Percentiles rank a stretch among this genome's conserved stretches.
phyloP scores from a whole-genome alignment of 2,888 invertebrate genomes.

The Athetis lepigone region DNA sequence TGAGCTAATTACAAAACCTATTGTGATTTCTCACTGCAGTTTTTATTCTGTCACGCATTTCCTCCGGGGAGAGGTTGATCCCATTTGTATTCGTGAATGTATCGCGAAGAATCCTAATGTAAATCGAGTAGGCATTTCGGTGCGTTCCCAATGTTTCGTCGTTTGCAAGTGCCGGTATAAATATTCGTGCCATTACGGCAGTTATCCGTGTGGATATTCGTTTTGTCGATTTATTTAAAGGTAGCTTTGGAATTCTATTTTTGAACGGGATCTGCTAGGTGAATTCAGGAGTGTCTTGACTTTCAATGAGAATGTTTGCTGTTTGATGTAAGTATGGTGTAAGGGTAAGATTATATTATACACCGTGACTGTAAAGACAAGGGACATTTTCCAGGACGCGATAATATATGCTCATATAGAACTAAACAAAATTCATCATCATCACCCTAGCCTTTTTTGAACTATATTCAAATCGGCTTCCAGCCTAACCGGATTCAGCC shows the following conservation, averaged over 20 bases:
- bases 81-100: conserved; percentile 56
- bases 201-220: conserved; percentile 47
- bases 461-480: too few relatives aligned
- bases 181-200: conserved; percentile 44
- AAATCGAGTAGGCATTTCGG: conserved; percentile 52
- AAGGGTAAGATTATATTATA: too few relatives aligned
- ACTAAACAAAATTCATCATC: too few relatives aligned
- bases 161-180: conserved; percentile 48
- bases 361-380: too few relatives aligned
- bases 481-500: too few relatives aligned
- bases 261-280: conserved; percentile 17
- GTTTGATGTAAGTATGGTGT: too few relatives aligned
- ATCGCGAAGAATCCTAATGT: conserved; percentile 53
- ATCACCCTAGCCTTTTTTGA: too few relatives aligned
- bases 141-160: conserved; percentile 35
- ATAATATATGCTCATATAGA: too few relatives aligned
- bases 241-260: conserved; percentile 39
- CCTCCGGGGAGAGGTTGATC: conserved; percentile 22
- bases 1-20: conserved; percentile 56
- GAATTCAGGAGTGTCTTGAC: conserved; percentile 32
- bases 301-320: conserved; percentile 40
- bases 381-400: too few relatives aligned
- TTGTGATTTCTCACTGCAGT: conserved; percentile 55
- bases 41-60: conserved; percentile 58
- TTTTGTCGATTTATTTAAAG: conserved; percentile 39